A percentile compares a stretch with the other conserved stretches of the same genome.
Evolutionary conservation across 2,797 vertebrate genomes (phyloP).

Genomic region (Premnoplex brunnescens): DNA sequence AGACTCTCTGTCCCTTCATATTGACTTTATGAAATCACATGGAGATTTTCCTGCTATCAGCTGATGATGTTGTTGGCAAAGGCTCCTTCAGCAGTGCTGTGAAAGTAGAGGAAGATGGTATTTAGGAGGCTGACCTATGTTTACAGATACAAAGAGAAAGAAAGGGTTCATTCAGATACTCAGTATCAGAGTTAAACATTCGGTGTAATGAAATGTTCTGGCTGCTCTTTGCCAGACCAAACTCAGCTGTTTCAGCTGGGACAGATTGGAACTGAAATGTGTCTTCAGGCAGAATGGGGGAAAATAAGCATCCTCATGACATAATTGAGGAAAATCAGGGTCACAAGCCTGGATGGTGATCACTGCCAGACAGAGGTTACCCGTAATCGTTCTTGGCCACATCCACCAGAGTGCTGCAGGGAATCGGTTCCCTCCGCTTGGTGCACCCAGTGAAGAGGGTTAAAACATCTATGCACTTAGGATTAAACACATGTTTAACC

Average conservation of each 20-base stretch:
- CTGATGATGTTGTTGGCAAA: neutral
- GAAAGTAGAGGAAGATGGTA: neutral
- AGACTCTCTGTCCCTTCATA: neutral
- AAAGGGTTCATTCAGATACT: neutral
- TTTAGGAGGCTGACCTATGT: neutral
- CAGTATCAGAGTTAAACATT: neutral
- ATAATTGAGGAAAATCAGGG: slow-evolving; percentile 11
- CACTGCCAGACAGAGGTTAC: neutral
- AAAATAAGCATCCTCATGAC: slow-evolving; percentile 3
- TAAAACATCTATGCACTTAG: neutral
- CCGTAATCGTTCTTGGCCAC: neutral
- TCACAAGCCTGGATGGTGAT: neutral
- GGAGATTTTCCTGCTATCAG: neutral
- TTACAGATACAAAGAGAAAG: neutral
- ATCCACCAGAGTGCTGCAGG: neutral
- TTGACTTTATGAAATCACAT: neutral
- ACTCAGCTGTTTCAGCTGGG: neutral
- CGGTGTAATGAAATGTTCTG: neutral
- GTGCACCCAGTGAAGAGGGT: neutral
- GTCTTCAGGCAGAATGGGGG: slow-evolving; percentile 6
- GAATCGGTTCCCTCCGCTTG: neutral
- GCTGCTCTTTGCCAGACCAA: neutral
- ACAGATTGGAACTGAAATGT: neutral
- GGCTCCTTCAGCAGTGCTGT: neutral
- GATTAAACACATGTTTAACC: neutral